Conservation (phyloP, 1,140 invertebrate species). For the Drosophila nigromelanica region DNA sequence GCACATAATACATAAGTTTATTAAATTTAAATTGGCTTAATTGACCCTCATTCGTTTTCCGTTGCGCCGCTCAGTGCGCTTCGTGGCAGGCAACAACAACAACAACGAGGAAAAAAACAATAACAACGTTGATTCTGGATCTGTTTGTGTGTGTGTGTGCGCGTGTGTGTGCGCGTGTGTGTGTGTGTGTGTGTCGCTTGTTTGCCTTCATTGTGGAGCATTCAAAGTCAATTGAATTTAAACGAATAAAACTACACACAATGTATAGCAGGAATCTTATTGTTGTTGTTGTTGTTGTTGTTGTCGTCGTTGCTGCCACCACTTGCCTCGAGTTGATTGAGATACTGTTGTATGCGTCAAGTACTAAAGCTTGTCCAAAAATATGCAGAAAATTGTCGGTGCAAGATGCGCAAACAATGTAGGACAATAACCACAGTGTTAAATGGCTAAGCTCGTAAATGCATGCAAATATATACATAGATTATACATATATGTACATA, state of each 20-base stretch:
- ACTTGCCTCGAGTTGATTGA: conserved; percentile 49
- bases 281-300: conserved; percentile 19
- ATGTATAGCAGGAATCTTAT: conserved; percentile 47
- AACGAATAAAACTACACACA: conserved; percentile 80
- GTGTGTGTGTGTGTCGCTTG: conserved; percentile 44
- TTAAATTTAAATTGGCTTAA: conserved; percentile 84
- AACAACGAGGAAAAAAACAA: conserved; percentile 14
- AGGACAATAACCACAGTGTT: conserved; percentile 36
- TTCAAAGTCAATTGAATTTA: conserved; percentile 82
- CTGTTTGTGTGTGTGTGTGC: background rate
- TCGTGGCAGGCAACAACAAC: conserved; percentile 64
- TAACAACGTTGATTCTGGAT: conserved; percentile 6
- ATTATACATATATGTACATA: too few relatives aligned
- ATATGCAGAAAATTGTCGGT: conserved; percentile 61
- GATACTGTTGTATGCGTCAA: conserved; percentile 58
- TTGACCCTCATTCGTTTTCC: conserved; percentile 83
- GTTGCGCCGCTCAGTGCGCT: conserved; percentile 61
- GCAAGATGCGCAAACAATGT: conserved; percentile 52
- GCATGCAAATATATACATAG: conserved; percentile 61
- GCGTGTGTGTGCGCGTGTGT: conserved; percentile 14
- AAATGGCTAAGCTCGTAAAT: conserved; percentile 66
- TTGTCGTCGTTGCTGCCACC: conserved; percentile 6
- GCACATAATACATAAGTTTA: conserved; percentile 83
- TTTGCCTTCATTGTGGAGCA: conserved; percentile 79
- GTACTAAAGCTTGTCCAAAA: conserved; percentile 39